A percentile compares a stretch with the other conserved stretches of the same genome.
phyloP scores from a whole-genome alignment of 2,888 invertebrate genomes.

The Erebia aethiops region DNA sequence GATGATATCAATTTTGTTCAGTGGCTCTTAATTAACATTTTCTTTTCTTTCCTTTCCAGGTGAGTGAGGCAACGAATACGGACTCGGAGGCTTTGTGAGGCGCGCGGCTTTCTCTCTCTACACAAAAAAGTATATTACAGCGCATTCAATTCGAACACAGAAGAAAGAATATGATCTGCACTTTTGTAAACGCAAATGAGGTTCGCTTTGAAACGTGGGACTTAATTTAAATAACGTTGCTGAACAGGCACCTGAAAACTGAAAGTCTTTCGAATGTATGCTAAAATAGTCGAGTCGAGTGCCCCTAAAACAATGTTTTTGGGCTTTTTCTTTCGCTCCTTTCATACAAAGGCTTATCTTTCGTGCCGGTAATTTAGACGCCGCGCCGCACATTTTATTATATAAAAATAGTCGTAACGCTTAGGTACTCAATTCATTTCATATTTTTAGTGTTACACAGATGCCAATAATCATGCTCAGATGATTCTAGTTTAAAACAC shows the following conservation, averaged over 20 bases:
- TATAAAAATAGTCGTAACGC: not conserved
- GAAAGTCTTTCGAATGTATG: conserved; percentile 45
- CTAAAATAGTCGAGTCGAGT: conserved; percentile 41
- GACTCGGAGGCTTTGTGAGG: conserved; percentile 71
- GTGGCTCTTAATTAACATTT: conserved; percentile 82
- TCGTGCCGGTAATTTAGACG: conserved; percentile 4
- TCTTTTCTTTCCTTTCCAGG: conserved; percentile 82
- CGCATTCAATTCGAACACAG: conserved; percentile 77
- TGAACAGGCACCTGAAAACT: conserved; percentile 52
- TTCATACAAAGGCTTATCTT: conserved; percentile 18
- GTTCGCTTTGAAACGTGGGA: conserved; percentile 71
- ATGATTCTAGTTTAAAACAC: too few species aligned
- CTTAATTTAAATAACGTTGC: conserved; percentile 71
- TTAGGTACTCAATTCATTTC: not conserved
- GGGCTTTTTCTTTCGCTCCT: conserved; percentile 21
- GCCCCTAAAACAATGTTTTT: conserved; percentile 39
- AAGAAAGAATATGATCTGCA: conserved; percentile 77
- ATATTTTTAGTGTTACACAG: not conserved
- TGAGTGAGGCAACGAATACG: conserved; percentile 77
- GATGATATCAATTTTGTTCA: conserved; percentile 78
- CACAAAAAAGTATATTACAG: conserved; percentile 78
- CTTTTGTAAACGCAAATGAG: conserved; percentile 80
- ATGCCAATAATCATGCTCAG: too few species aligned
- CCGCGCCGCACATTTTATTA: not conserved
- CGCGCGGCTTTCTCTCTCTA: conserved; percentile 52